These are phyloP conservation scores for Clunio marinus DNA, from an alignment of 2,888 invertebrate genomes.

Conservation along the genomic window DNA sequence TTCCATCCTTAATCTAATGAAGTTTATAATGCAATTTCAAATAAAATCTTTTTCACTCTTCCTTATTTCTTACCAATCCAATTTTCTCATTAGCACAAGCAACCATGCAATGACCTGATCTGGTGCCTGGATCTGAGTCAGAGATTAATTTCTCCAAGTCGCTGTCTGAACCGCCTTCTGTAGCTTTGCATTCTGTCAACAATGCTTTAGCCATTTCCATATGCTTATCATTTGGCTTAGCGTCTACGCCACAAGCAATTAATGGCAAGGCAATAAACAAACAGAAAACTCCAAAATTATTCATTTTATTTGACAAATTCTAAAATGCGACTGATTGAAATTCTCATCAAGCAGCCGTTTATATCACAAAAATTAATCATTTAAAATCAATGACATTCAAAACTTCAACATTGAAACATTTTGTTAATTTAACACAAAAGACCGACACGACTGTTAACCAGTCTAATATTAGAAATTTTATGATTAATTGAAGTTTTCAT, in stretches of 20 bases:
- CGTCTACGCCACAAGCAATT: neutral
- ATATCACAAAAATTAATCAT: neutral
- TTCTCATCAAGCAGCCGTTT: neutral
- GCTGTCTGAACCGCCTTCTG: neutral
- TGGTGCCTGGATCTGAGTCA: neutral
- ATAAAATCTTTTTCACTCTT: neutral
- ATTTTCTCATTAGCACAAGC: neutral
- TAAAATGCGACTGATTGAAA: neutral
- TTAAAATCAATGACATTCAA: neutral
- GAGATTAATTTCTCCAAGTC: neutral
- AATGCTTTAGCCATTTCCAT: neutral
- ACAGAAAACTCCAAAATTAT: neutral
- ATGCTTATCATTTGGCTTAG: neutral
- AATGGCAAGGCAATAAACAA: neutral
- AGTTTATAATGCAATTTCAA: no score
- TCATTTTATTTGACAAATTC: neutral
- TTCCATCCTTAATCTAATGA: neutral
- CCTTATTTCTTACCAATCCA: neutral
- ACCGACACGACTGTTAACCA: no score
- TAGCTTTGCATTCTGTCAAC: neutral
- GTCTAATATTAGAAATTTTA: no score
- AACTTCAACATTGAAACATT: neutral
- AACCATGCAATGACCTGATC: neutral
- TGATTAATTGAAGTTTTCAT: no score
- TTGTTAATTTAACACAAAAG: neutral